phyloP scores from a whole-genome alignment of 2,888 invertebrate genomes.

The Uropetala carovei region DNA sequence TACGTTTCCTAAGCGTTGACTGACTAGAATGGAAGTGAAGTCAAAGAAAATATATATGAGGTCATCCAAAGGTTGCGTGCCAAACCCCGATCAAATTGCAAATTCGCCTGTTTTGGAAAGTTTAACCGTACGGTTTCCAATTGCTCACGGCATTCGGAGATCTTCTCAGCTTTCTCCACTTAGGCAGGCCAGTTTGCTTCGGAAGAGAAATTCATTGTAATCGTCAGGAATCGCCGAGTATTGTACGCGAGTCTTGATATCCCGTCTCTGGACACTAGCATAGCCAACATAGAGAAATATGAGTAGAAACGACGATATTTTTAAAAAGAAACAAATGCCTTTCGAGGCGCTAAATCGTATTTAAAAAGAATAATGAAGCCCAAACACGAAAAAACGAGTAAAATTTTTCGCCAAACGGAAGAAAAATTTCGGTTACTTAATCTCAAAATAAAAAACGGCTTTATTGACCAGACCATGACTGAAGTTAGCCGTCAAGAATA shows the following conservation, averaged over 20 bases:
- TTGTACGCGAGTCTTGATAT: neutral
- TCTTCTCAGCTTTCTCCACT: constrained; percentile 46
- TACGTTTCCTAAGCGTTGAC: no score
- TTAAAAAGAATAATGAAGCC: no score
- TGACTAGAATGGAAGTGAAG: neutral
- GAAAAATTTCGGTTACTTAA: no score
- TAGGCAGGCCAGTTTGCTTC: neutral
- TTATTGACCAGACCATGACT: neutral
- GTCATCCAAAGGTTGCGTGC: constrained; percentile 15
- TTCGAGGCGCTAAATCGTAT: no score
- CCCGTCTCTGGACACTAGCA: no score
- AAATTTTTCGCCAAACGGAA: no score
- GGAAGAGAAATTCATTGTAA: neutral
- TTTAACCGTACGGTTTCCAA: constrained; percentile 51
- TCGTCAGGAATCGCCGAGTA: neutral
- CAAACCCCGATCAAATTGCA: constrained; percentile 22
- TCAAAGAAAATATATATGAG: neutral
- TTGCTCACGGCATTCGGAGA: constrained; percentile 25
- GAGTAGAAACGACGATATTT: no score
- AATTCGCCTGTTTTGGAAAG: constrained; percentile 38
- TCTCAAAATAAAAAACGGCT: neutral
- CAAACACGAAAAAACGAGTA: no score
- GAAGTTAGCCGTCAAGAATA: no score
- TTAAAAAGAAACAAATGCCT: no score
- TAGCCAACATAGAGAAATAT: no score